Conservation (phyloP, 2,113 vertebrate genomes). For the Oreochromis tanganicae region DNA sequence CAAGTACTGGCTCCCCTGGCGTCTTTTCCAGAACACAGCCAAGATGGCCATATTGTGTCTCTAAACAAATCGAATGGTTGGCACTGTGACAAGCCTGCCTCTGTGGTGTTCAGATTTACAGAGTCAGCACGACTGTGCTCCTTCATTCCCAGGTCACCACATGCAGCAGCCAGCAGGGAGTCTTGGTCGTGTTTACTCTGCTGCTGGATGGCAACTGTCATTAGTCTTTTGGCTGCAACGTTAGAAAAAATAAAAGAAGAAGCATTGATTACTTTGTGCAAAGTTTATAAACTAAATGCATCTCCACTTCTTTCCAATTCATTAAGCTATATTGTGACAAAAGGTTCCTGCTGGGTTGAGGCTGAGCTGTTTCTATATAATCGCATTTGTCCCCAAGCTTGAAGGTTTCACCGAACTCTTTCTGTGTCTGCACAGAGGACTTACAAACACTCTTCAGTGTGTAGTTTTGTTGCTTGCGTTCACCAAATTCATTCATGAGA, state of each 20-base stretch:
- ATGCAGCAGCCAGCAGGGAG: slow-evolving; percentile 50
- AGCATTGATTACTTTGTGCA: slow-evolving; percentile 26
- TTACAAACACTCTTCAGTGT: not conserved
- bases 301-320: slow-evolving; percentile 1
- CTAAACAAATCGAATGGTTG: slow-evolving; percentile 68
- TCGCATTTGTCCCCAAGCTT: not conserved
- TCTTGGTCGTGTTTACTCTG: slow-evolving; percentile 25
- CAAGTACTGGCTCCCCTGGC: slow-evolving; percentile 35
- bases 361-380: not conserved
- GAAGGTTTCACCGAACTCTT: not conserved
- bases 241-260: not conserved
- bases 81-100: slow-evolving; percentile 57
- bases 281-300: slow-evolving; percentile 18
- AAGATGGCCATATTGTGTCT: slow-evolving; percentile 69
- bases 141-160: slow-evolving; percentile 53
- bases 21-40: slow-evolving; percentile 55
- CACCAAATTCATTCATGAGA: not conserved
- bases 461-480: not conserved
- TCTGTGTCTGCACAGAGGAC: not conserved
- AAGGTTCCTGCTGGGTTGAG: not conserved
- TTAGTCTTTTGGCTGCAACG: slow-evolving; percentile 51
- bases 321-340: slow-evolving; percentile 6
- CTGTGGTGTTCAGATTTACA: slow-evolving; percentile 43
- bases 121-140: slow-evolving; percentile 53
- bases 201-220: slow-evolving; percentile 42